phyloP scores from a whole-genome alignment of 2,888 invertebrate genomes.

The Noctuana brunneofusca region DNA sequence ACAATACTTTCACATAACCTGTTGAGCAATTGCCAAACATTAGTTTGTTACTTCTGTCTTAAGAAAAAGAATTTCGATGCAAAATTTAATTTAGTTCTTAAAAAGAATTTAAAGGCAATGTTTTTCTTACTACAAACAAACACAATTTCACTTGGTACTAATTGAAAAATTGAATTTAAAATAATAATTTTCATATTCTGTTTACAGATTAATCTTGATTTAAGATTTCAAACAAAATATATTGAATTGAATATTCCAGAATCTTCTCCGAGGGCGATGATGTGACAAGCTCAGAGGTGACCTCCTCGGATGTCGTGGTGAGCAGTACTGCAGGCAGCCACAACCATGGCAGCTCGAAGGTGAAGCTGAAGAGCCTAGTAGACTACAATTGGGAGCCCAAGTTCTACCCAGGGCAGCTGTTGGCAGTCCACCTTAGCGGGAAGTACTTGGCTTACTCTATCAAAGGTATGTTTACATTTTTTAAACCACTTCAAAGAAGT shows the following conservation, averaged over 20 bases:
- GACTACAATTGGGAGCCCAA: slow-evolving; percentile 97
- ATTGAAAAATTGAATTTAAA: too few relatives aligned
- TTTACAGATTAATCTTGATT: too few relatives aligned
- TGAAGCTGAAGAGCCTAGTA: slow-evolving; percentile 94
- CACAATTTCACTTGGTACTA: too few relatives aligned
- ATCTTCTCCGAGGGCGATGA: slow-evolving; percentile 84
- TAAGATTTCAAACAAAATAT: not conserved
- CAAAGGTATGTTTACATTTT: slow-evolving; percentile 85
- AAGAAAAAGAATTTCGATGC: not conserved
- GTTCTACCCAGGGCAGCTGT: slow-evolving; percentile 92
- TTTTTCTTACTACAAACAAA: too few relatives aligned
- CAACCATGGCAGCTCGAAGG: slow-evolving; percentile 93
- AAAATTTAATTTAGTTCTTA: too few relatives aligned
- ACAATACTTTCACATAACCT: not conserved
- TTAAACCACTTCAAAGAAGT: too few relatives aligned
- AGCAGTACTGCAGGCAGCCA: slow-evolving; percentile 88
- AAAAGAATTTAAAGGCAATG: too few relatives aligned
- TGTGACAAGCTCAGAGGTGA: slow-evolving; percentile 81
- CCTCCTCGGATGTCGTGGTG: slow-evolving; percentile 85
- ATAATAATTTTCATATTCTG: too few relatives aligned
- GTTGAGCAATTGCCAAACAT: not conserved
- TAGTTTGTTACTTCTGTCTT: not conserved
- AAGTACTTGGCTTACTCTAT: slow-evolving; percentile 95
- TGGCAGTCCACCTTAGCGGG: slow-evolving; percentile 93
- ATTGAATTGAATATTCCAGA: slow-evolving; percentile 55